A percentile compares a stretch with the other conserved stretches of the same genome.
Evolutionary conservation across 1,140 invertebrate genomes (phyloP).

Genomic region (Hirudo medicinalis): DNA sequence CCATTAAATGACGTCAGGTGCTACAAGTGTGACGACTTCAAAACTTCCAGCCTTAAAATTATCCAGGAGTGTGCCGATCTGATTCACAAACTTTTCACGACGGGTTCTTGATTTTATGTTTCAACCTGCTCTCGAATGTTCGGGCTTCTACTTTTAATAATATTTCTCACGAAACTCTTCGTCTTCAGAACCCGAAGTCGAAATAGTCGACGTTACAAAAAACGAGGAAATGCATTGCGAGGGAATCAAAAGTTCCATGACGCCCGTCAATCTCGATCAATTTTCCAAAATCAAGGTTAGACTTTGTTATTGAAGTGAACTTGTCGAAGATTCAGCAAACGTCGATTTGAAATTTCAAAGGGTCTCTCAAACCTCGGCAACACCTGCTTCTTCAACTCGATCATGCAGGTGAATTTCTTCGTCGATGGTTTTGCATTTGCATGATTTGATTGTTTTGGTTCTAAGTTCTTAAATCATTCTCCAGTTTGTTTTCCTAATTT

Average conservation of each 20-base stretch:
- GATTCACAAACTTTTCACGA: conserved; percentile 30
- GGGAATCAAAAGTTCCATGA: not conserved
- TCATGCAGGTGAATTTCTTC: conserved; percentile 56
- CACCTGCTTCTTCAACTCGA: conserved; percentile 91
- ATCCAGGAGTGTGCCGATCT: conserved; percentile 37
- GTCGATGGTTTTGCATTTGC: not conserved
- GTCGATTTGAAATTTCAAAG: conserved; percentile 18
- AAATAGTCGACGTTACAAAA: not conserved
- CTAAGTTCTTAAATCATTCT: not conserved
- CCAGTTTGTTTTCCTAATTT: not conserved
- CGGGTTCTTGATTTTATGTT: conserved; percentile 4
- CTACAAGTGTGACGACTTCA: conserved; percentile 43
- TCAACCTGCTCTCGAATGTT: not conserved
- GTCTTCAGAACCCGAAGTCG: not conserved
- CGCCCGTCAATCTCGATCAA: not conserved
- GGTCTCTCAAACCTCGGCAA: conserved; percentile 67
- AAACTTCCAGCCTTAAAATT: conserved; percentile 32
- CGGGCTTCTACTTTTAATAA: not conserved
- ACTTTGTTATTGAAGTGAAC: conserved; percentile 15
- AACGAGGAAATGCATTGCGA: no score
- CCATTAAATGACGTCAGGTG: conserved; percentile 32
- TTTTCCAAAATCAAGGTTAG: not conserved
- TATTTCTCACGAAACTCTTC: not conserved
- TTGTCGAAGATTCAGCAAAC: not conserved
- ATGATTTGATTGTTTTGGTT: not conserved